phyloP scores from a whole-genome alignment of 2,113 vertebrate genomes.

The Chaetodon trifascialis region DNA sequence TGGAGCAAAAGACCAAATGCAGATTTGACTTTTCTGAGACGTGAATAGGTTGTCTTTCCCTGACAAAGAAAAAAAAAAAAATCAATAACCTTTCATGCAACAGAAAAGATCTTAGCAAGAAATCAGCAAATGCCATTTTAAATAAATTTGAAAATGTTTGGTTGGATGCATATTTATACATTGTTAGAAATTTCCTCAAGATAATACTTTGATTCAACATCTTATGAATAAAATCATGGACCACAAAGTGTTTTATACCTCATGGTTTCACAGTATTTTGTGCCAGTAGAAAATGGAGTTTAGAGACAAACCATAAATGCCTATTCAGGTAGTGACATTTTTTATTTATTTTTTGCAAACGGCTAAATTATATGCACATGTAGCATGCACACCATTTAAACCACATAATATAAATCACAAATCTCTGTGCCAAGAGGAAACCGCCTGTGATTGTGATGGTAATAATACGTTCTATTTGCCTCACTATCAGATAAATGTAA shows the following conservation, averaged over 20 bases:
- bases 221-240: too few relatives aligned
- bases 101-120: conserved; percentile 1
- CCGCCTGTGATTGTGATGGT: conserved; percentile 59
- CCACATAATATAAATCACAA: conserved; percentile 61
- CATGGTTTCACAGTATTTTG: not conserved
- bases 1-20: conserved; percentile 63
- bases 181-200: not conserved
- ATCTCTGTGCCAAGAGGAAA: conserved; percentile 57
- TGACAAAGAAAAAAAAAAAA: conserved; percentile 41
- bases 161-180: not conserved
- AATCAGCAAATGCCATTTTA: conserved; percentile 1
- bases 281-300: not conserved
- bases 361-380: conserved; percentile 44
- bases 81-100: conserved; percentile 40
- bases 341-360: not conserved
- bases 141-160: not conserved
- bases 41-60: conserved; percentile 38
- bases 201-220: not conserved
- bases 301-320: not conserved
- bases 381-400: conserved; percentile 53
- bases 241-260: not conserved
- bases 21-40: conserved; percentile 58
- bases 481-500: conserved; percentile 71
- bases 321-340: conserved; percentile 1
- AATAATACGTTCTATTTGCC: conserved; percentile 72